These are phyloP conservation scores for Phrynosoma blainvillii DNA, from an alignment of 2,113 vertebrate species.

Conservation along the genomic window DNA sequence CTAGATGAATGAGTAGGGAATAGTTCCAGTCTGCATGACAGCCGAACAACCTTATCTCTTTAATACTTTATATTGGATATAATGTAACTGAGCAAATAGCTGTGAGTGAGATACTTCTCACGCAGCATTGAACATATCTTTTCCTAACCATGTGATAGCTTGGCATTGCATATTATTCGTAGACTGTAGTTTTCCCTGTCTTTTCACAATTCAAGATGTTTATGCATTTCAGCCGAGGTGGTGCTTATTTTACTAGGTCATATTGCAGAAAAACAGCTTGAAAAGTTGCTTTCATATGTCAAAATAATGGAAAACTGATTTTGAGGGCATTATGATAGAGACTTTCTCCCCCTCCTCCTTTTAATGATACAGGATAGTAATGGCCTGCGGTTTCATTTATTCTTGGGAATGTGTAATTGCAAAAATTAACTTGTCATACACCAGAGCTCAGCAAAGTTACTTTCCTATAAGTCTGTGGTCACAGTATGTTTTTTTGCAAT, in stretches of 20 bases:
- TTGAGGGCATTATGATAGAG: constrained; percentile 74
- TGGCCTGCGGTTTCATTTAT: constrained; percentile 82
- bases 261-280: constrained; percentile 60
- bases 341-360: constrained; percentile 67
- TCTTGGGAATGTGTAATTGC: constrained; percentile 84
- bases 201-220: constrained; percentile 58
- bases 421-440: constrained; percentile 88
- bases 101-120: constrained; percentile 45
- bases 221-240: constrained; percentile 67
- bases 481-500: constrained; percentile 86
- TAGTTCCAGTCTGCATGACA: constrained; percentile 54
- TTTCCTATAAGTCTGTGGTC: constrained; percentile 82
- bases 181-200: constrained; percentile 44
- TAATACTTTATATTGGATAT: constrained; percentile 37
- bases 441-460: constrained; percentile 82
- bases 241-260: constrained; percentile 71
- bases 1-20: constrained; percentile 61
- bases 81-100: constrained; percentile 57
- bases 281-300: constrained; percentile 74
- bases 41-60: constrained; percentile 49
- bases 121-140: constrained; percentile 38
- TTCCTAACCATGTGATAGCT: constrained; percentile 35
- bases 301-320: constrained; percentile 71
- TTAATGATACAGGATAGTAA: constrained; percentile 77
- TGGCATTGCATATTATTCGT: constrained; percentile 49